Base-by-base conservation (phyloP, 2,113 vertebrate genomes). In the Engraulis encrasicolus region DNA sequence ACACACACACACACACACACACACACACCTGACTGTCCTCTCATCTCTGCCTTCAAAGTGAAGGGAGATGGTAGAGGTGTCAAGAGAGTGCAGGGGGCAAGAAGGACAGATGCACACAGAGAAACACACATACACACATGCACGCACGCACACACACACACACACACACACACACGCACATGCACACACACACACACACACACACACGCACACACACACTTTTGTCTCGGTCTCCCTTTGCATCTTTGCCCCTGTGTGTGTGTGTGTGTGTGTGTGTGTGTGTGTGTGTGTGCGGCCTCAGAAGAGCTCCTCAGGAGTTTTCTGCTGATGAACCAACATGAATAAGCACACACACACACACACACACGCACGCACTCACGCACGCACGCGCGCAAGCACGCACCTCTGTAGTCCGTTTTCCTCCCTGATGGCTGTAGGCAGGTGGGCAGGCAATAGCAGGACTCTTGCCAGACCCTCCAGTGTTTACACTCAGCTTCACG, bases 41-140 rank as follows among this genome's bases (percentile, higher is more conserved):
- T 93, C 90, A 92, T 92, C 93, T 93, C 85, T 88, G 87, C 91
- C 93, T 94, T 95, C 94, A 95, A 37, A 71, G 54, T 27, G 34
- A 84, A 48, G 31, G 14, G 19, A 50, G 82, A 19, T 52, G n/a
- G 52, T 49, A 88, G 83, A 71, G 31, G 88, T 74, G 85, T 87
- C 86, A 87, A 14, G 66, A 74, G 20, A 58, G 66, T 15, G 66
- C 85, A 87, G 90, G 92, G 86, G 78, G 79, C 82, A 14, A 6
- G 50, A 79, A 71, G 86, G 86, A 81, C 52, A 37, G 78, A 88
- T 84, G 89, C 91, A 93, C 93, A 93, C 94, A 93, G 85, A 92
- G 85, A 90, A 92, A 87, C 91, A 85, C 84, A 83, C 83, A 58
- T 78, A 52, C 40, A 81, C 50, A 86, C 71, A 84, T 38, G 78